phyloP scores from a whole-genome alignment of 2,888 invertebrate species.

The Sacculina carcini region DNA sequence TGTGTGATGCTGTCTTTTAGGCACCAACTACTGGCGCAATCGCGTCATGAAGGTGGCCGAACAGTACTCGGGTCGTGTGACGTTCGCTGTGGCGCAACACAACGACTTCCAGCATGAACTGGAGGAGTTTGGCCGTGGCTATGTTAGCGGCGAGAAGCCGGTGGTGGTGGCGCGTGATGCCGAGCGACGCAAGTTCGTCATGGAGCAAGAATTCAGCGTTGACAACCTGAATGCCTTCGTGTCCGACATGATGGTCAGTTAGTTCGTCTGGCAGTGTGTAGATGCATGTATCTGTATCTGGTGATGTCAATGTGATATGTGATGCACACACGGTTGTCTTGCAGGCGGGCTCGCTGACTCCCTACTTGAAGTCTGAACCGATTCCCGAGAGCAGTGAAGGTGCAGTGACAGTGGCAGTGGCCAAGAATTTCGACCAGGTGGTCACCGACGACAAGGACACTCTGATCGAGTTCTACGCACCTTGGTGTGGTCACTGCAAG shows the following conservation, averaged over 20 bases:
- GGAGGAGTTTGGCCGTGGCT: constrained; percentile 75
- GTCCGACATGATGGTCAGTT: background rate
- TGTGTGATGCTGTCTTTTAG: too few relatives aligned
- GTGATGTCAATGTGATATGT: too few relatives aligned
- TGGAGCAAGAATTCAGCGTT: constrained; percentile 58
- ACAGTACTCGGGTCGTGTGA: constrained; percentile 34
- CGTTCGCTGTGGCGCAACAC: constrained; percentile 72
- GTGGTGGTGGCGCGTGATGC: constrained; percentile 54
- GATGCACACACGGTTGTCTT: constrained; percentile 24
- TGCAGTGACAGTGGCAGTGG: constrained; percentile 69
- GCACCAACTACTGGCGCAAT: constrained; percentile 94
- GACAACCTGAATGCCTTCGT: background rate
- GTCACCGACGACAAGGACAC: constrained; percentile 73
- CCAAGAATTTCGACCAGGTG: constrained; percentile 83
- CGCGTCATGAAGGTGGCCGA: constrained; percentile 71
- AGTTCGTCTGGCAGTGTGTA: background rate
- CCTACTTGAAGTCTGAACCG: constrained; percentile 83
- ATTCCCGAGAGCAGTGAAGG: constrained; percentile 60
- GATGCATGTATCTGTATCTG: too few relatives aligned
- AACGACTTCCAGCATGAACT: constrained; percentile 84
- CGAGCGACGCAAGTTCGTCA: constrained; percentile 62
- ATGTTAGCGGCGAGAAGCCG: constrained; percentile 63
- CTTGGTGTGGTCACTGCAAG: constrained; percentile 99
- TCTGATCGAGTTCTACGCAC: constrained; percentile 92
- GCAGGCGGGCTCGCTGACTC: constrained; percentile 51